These are phyloP conservation scores for Junonia oenone DNA, from an alignment of 2,888 invertebrate genomes.

Conservation along the genomic window DNA sequence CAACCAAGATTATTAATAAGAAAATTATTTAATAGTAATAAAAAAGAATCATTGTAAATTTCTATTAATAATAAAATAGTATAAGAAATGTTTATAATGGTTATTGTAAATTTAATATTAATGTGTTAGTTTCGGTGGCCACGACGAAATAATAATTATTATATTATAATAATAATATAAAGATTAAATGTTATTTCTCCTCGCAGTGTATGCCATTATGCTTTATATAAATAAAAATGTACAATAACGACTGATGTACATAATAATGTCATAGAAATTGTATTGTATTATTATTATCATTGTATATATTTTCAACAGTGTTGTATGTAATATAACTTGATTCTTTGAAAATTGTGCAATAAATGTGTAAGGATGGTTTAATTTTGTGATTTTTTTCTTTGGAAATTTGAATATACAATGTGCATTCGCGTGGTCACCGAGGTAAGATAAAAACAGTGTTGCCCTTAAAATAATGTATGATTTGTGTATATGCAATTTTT, in stretches of 20 bases:
- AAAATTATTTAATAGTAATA: conserved; percentile 65
- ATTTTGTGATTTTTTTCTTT: conserved; percentile 1
- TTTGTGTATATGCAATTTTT: not conserved
- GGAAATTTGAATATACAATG: not conserved
- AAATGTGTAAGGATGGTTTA: conserved; percentile 11
- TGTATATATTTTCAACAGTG: conserved; percentile 23
- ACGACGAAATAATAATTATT: conserved; percentile 10
- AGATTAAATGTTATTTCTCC: not conserved
- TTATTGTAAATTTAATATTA: conserved; percentile 46
- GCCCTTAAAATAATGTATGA: not conserved
- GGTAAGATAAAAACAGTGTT: conserved; percentile 25
- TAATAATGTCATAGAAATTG: conserved; percentile 21
- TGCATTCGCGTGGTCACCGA: conserved; percentile 18
- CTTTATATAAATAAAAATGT: conserved; percentile 17
- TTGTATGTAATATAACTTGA: conserved; percentile 23
- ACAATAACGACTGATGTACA: conserved; percentile 32
- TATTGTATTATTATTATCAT: conserved; percentile 22
- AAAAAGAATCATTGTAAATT: conserved; percentile 62
- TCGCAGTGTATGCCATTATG: conserved; percentile 29
- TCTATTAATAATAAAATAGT: conserved; percentile 51
- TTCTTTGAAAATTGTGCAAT: conserved; percentile 28
- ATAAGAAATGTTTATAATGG: conserved; percentile 34
- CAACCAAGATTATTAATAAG: conserved; percentile 69
- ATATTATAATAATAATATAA: not conserved
- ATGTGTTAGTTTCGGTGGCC: conserved; percentile 22